A percentile compares a stretch with the other conserved stretches of the same genome.
Evolutionary conservation across 2,888 invertebrate genomes (phyloP).

Genomic region (Lymantria dispar): DNA sequence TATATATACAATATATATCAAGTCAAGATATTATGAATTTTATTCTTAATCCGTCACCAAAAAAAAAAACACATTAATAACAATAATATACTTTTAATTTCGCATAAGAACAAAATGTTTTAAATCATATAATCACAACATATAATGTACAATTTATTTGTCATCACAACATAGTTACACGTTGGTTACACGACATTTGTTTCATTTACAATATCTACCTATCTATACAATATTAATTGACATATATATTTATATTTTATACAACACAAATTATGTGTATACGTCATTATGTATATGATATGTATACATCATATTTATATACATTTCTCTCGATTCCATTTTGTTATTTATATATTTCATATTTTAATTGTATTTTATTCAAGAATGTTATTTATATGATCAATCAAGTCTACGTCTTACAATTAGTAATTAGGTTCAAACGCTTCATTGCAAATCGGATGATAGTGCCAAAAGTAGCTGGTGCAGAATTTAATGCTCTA

Average conservation of each 20-base stretch:
- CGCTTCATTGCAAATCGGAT: too few species aligned
- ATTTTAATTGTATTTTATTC: too few species aligned
- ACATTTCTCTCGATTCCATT: slow-evolving; percentile 34
- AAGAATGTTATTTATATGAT: too few species aligned
- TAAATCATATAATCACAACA: slow-evolving; percentile 65
- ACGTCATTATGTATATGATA: slow-evolving; percentile 54
- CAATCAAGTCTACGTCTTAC: too few species aligned
- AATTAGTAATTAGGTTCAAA: too few species aligned
- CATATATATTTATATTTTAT: slow-evolving; percentile 31
- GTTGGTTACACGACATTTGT: slow-evolving; percentile 35
- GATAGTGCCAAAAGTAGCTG: too few species aligned
- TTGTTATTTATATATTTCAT: too few species aligned
- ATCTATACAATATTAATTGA: slow-evolving; percentile 31
- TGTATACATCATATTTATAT: slow-evolving; percentile 54
- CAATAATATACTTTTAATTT: slow-evolving; percentile 70
- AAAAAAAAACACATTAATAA: slow-evolving; percentile 35
- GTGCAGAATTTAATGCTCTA: too few species aligned
- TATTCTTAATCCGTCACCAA: too few species aligned
- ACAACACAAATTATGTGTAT: slow-evolving; percentile 29
- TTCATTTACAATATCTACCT: slow-evolving; percentile 23
- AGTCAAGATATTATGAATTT: too few species aligned
- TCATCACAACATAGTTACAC: slow-evolving; percentile 41
- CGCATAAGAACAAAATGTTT: slow-evolving; percentile 33
- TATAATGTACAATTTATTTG: slow-evolving; percentile 38
- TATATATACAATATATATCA: too few species aligned